These are phyloP conservation scores for Patagioenas fasciata DNA, from an alignment of 2,113 vertebrate species.

Conservation along the genomic window DNA sequence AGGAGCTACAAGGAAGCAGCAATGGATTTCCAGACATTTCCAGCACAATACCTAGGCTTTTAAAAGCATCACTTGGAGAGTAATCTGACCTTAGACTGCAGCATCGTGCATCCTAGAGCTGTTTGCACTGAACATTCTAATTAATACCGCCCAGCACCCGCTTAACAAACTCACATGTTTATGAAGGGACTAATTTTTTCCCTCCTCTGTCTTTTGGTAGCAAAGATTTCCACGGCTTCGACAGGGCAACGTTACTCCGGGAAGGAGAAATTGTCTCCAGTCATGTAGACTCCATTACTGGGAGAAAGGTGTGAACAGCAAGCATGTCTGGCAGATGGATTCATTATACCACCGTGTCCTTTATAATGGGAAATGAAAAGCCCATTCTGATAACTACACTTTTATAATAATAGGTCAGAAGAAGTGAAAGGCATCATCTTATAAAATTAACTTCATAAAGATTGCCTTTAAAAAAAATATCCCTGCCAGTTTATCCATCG, in stretches of 20 bases:
- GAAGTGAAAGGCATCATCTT: slow-evolving; percentile 66
- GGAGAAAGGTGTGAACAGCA: slow-evolving; percentile 67
- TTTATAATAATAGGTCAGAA: slow-evolving; percentile 71
- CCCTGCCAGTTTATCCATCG: slow-evolving; percentile 20
- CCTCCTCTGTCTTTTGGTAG: neutral
- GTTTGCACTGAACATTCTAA: neutral
- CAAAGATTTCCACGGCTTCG: slow-evolving; percentile 24
- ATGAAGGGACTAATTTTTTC: neutral
- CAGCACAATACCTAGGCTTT: neutral
- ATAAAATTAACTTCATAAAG: slow-evolving; percentile 70
- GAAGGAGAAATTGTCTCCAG: slow-evolving; percentile 63
- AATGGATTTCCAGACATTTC: neutral
- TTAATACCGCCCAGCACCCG: neutral
- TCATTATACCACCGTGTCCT: slow-evolving; percentile 61
- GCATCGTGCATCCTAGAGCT: neutral
- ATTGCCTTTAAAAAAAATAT: slow-evolving; percentile 8
- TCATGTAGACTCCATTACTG: slow-evolving; percentile 62
- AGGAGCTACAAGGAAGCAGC: neutral
- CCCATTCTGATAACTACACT: slow-evolving; percentile 69
- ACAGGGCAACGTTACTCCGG: neutral
- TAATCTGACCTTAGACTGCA: neutral
- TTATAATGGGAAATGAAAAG: slow-evolving; percentile 71
- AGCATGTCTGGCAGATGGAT: slow-evolving; percentile 60
- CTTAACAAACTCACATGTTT: slow-evolving; percentile 4
- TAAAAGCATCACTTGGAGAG: neutral